Evolutionary conservation across 2,797 vertebrate species (phyloP).

Genomic region (Phrynocephalus vlangalii): DNA sequence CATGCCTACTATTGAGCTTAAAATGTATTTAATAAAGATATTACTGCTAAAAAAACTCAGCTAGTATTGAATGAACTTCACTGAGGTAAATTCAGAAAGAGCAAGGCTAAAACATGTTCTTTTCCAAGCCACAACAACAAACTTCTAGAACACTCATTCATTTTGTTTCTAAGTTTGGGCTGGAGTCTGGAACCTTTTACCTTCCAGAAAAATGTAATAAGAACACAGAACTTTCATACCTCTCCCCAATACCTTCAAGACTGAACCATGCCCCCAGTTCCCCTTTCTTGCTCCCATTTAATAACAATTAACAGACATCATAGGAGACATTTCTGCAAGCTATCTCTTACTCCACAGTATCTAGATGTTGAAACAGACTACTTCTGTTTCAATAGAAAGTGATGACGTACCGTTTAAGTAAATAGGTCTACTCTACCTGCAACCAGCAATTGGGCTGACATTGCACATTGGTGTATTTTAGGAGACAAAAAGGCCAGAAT

Average conservation of each 20-base stretch:
- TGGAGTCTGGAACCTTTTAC: not conserved
- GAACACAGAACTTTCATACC: not conserved
- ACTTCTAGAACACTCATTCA: not conserved
- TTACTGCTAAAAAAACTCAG: conserved; percentile 11
- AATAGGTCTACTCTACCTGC: too few species aligned
- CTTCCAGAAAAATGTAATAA: not conserved
- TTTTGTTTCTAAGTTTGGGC: not conserved
- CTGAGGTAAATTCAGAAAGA: not conserved
- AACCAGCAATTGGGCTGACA: too few species aligned
- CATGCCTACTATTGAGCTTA: not conserved
- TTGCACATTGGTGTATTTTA: too few species aligned
- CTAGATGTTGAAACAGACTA: not conserved
- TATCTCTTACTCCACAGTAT: not conserved
- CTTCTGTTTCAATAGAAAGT: too few species aligned
- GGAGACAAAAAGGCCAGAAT: too few species aligned
- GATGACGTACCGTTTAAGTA: too few species aligned
- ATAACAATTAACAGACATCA: not conserved
- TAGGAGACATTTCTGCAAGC: not conserved
- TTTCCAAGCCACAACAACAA: not conserved
- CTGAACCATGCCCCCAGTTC: not conserved
- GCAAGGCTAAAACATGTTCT: not conserved
- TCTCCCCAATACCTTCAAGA: not conserved
- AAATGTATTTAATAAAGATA: not conserved
- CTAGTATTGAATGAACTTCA: not conserved
- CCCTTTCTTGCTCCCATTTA: not conserved